Base-by-base conservation (phyloP, 2,888 invertebrate genomes). In the Brenthis ino region DNA sequence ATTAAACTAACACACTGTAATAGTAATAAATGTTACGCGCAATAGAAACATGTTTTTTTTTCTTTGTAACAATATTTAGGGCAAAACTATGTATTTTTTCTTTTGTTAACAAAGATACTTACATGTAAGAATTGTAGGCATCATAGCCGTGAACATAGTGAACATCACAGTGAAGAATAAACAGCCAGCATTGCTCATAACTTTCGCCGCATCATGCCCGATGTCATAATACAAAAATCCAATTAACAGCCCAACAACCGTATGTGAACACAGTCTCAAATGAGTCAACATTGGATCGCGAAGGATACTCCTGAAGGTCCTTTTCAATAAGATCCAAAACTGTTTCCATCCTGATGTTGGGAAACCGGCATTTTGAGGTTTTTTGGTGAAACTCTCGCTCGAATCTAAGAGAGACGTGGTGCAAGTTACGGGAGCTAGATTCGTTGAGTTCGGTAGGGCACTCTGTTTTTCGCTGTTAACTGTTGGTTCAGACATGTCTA, bases 41-140 rank as follows among this genome's bases (percentile, higher is more conserved):
- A 20, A 20, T 20, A 20, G 20, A 20, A 20, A 20, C 0, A 20
- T 1, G 1, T 20, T 20, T 20, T 20, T 20, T 20, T 20, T 20
- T 20, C 20, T 20, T 20, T 20, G 20, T 20, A 20, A 20, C 20
- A 20, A 20, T 20, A 20, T 20, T 20, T 20, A 20, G 20, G 20
- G 20, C 20, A 20, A 20, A 20, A 20, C 20, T 20, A 20, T 20
- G 20, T 20, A 20, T 20, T 20, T 20, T 20, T 20, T 20, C 20
- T 20, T 20, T 20, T 20, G 8, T 37, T 37, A 8, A 11, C 37
- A 47, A 3, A 16, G 5, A 64, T 74, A 95, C 97, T 97, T 93
- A 99, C 99, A 99, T 83, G 99, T 99, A 80, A 99, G 95, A 82
- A 99, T 98, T 63, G 99, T 99, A 74, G 99, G 98, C 99, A 99